Percentiles rank a stretch among this genome's conserved stretches.
These are phyloP conservation scores for Notechis scutatus DNA, from an alignment of 2,113 vertebrate genomes.

Conservation along the genomic window DNA sequence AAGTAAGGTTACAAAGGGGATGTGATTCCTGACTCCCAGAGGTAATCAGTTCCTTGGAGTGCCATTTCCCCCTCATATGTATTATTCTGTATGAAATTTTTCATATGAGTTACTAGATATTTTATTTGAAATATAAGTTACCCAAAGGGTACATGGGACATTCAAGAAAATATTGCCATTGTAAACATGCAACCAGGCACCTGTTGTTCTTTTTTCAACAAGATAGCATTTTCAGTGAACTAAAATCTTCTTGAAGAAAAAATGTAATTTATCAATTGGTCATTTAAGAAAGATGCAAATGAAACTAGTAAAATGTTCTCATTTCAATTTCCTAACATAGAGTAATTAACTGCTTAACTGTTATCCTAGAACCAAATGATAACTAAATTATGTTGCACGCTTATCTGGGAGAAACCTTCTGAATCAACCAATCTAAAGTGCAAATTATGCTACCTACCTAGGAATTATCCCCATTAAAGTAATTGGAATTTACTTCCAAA, in stretches of 20 bases:
- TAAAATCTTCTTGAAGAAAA: slow-evolving; percentile 17
- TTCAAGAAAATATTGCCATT: slow-evolving; percentile 20
- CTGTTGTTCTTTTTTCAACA: slow-evolving; percentile 36
- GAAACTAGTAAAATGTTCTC: background rate
- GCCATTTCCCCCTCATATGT: background rate
- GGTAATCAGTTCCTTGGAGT: background rate
- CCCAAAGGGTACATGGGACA: slow-evolving; percentile 8
- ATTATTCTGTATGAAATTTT: background rate
- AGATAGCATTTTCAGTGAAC: slow-evolving; percentile 23
- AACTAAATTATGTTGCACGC: background rate
- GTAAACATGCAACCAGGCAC: slow-evolving; percentile 33
- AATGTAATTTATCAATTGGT: slow-evolving; percentile 14
- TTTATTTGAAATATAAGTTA: background rate
- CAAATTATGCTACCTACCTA: background rate
- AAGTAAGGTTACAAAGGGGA: background rate
- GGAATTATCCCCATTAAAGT: background rate
- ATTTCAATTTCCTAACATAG: background rate
- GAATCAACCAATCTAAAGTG: background rate
- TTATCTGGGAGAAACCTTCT: background rate
- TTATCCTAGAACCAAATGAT: slow-evolving; percentile 2
- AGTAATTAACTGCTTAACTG: background rate
- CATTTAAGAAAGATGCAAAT: slow-evolving; percentile 6
- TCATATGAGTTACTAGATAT: background rate
- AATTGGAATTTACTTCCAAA: background rate
- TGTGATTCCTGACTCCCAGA: background rate